A percentile compares a stretch with the other conserved stretches of the same genome.
Evolutionary conservation across 2,888 invertebrate species (phyloP).

Genomic region (Lamproptera curius): DNA sequence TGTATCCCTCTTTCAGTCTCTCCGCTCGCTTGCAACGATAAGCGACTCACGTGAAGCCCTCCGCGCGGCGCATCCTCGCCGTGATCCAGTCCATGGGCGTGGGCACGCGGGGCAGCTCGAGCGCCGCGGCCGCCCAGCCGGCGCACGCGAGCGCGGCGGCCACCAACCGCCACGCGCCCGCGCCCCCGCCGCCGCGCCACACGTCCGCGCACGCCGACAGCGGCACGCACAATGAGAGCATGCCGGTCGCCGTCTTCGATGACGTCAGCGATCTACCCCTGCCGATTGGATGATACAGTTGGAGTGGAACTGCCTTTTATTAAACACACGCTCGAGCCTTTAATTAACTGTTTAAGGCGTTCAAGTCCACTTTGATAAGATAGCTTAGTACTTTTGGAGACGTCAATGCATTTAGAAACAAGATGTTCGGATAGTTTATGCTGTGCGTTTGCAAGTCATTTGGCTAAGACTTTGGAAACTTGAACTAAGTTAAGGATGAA

Average conservation of each 20-base stretch:
- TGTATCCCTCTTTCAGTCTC: too few relatives aligned
- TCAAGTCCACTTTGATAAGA: not conserved
- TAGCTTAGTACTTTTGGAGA: not conserved
- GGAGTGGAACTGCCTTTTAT: not conserved
- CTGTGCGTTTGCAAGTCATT: too few relatives aligned
- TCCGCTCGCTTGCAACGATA: too few relatives aligned
- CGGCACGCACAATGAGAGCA: conserved; percentile 92
- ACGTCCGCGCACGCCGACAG: conserved; percentile 91
- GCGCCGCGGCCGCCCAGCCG: conserved; percentile 64
- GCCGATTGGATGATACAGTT: conserved; percentile 21
- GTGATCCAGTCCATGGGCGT: conserved; percentile 36
- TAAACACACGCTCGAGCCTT: not conserved
- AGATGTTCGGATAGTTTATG: not conserved
- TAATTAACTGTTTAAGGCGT: not conserved
- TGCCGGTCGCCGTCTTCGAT: conserved; percentile 90
- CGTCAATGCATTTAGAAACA: not conserved
- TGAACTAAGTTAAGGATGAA: too few relatives aligned
- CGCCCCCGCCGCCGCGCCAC: conserved; percentile 40
- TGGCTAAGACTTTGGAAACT: too few relatives aligned
- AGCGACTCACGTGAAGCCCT: conserved; percentile 54
- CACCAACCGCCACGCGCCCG: conserved; percentile 27
- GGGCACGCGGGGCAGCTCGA: conserved; percentile 37
- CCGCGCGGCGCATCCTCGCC: conserved; percentile 38
- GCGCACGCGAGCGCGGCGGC: conserved; percentile 38
- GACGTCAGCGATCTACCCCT: conserved; percentile 98